phyloP scores from a whole-genome alignment of 2,888 invertebrate species.

The Trachelus iudaicus region DNA sequence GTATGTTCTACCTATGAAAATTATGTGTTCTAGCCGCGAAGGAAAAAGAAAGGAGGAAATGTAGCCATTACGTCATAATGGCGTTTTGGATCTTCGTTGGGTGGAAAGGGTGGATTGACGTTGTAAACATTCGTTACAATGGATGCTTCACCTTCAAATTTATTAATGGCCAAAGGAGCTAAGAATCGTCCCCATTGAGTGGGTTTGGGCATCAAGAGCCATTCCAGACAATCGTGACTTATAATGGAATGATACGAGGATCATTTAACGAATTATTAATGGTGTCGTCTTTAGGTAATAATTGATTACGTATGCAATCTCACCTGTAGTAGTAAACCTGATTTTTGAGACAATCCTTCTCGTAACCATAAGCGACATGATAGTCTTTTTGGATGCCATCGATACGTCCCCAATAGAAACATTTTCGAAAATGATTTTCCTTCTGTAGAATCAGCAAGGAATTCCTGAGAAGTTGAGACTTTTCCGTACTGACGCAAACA shows the following conservation, averaged over 20 bases:
- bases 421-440: constrained; percentile 84
- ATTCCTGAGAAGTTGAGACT: constrained; percentile 78
- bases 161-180: constrained; percentile 66
- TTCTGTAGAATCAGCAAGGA: constrained; percentile 82
- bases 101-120: constrained; percentile 68
- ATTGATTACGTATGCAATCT: constrained; percentile 5
- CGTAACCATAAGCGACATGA: constrained; percentile 84
- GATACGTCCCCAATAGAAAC: constrained; percentile 90
- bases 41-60: too few species aligned
- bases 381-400: constrained; percentile 82
- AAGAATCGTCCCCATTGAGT: constrained; percentile 63
- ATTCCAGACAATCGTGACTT: constrained; percentile 75
- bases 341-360: constrained; percentile 77
- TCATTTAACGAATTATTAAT: too few species aligned
- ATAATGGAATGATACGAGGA: neutral
- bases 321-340: constrained; percentile 83
- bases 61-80: constrained; percentile 21
- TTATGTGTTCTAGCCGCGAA: too few species aligned
- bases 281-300: neutral
- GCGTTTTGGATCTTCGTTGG: constrained; percentile 41
- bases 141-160: constrained; percentile 65
- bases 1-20: neutral
- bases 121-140: constrained; percentile 46
- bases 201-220: constrained; percentile 72
- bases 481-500: constrained; percentile 77